These are phyloP conservation scores for Heliothis peltigera DNA, from an alignment of 2,888 invertebrate species.

Conservation along the genomic window DNA sequence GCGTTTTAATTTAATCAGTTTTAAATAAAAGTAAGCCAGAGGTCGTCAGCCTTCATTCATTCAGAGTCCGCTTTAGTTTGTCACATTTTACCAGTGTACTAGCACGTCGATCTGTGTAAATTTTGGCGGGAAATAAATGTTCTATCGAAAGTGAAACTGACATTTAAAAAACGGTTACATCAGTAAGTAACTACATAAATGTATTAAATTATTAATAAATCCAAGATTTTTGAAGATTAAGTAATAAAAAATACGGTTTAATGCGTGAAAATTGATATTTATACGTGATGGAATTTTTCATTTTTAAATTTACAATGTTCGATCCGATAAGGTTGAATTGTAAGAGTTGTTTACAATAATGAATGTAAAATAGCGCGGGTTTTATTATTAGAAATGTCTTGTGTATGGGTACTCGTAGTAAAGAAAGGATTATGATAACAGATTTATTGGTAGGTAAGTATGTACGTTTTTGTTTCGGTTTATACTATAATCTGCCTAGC, in stretches of 20 bases:
- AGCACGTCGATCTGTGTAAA: conserved; percentile 30
- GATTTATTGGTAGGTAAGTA: no score
- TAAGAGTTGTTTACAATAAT: not conserved
- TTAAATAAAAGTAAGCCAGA: conserved; percentile 34
- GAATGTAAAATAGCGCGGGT: not conserved
- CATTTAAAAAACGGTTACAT: conserved; percentile 7
- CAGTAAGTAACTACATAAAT: conserved; percentile 21
- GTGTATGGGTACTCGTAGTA: no score
- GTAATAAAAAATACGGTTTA: not conserved
- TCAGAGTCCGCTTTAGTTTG: conserved; percentile 5
- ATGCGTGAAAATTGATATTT: not conserved
- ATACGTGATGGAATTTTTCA: not conserved
- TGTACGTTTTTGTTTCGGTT: no score
- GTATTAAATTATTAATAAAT: not conserved
- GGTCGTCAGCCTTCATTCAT: conserved; percentile 34
- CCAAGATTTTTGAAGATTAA: not conserved
- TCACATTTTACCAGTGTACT: conserved; percentile 21
- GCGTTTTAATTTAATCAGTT: conserved; percentile 39
- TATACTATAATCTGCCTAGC: no score
- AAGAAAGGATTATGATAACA: not conserved
- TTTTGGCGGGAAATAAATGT: conserved; percentile 46
- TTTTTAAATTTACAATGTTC: not conserved
- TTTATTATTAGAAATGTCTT: not conserved
- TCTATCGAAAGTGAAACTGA: conserved; percentile 17
- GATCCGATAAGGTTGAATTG: not conserved